Percentiles rank a stretch among this genome's conserved stretches.
These are phyloP conservation scores for Crocuta crocuta DNA, from an alignment of 2,113 vertebrate species.

Conservation along the genomic window DNA sequence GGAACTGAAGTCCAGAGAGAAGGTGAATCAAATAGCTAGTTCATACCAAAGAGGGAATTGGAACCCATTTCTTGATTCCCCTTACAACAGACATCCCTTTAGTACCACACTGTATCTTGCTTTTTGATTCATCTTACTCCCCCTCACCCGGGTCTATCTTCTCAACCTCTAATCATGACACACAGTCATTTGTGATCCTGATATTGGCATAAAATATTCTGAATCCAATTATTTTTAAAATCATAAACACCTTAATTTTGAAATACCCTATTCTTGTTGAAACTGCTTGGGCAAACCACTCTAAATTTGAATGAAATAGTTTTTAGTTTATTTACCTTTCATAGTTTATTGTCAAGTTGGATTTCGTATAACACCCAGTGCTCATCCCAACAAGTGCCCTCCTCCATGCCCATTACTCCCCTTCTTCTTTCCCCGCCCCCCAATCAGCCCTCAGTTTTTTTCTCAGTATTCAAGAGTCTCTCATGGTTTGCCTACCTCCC, in stretches of 20 bases:
- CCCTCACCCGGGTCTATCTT: not conserved
- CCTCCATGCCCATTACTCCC: no score
- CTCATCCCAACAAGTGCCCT: no score
- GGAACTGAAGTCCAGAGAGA: not conserved
- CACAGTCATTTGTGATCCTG: not conserved
- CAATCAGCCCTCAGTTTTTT: no score
- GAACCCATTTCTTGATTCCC: not conserved
- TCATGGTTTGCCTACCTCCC: no score
- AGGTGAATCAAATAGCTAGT: not conserved
- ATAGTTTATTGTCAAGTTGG: no score
- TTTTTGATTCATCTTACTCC: not conserved
- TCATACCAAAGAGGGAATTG: not conserved
- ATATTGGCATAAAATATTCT: not conserved
- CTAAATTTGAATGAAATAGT: not conserved
- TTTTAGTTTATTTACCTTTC: not conserved
- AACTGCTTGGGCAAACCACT: not conserved
- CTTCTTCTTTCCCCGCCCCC: no score
- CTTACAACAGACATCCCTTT: not conserved
- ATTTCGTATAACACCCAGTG: no score
- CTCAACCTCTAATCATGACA: not conserved
- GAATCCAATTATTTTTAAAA: constrained; percentile 28
- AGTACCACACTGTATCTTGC: not conserved
- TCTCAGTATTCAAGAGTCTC: no score
- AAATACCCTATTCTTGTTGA: not conserved
- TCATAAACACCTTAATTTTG: not conserved